Base-by-base conservation (phyloP, 2,797 vertebrate genomes). In the Heteromormyrus szaboi region DNA sequence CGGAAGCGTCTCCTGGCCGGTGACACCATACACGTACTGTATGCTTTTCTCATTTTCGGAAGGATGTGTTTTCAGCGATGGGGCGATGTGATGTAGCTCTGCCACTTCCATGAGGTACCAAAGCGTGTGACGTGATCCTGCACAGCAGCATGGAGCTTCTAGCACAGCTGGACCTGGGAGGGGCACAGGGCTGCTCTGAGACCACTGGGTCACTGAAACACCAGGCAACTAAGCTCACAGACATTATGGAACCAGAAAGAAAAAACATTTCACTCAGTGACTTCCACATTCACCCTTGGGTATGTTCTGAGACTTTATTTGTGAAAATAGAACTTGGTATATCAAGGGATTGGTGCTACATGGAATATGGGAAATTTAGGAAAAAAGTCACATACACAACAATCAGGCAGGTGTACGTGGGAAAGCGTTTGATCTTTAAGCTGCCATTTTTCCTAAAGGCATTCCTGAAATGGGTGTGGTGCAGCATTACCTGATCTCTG, bases 1-100 rank as follows among this genome's bases (percentile, higher is more conserved):
- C 89, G 17, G 68, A 90, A 90, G 88, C 56, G 91, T 90, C 92
- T 89, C 90, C 92, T 92, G 94, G 92, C 91, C 92, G 91, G 87
- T 19, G 88, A 92, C 91, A 93, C 91, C 89, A 90, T 9, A n/a
- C 19, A n/a, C 76, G 12, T 25, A 25, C 25, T 25, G 25, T 3
- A 3, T 9, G 72, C 72, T n/a, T 8, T 79, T 7, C 72, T 79
- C 17, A 3, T n/a, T 79, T 79, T 79, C 19, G 19, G 7, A 8
- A 7, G 37, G 76, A 9, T 46, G 72, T 46, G 7, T 46, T 44
- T 81, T 46, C 41, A 3, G 41, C 19, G 3, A 6, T 22, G 7
- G 2, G 19, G 76, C 4, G 22, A 22, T 22, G 8, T 81, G 41
- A 46, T n/a, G 41, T 46, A 46, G 22, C 72, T 76, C 68, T 37